Evolutionary conservation across 2,888 invertebrate species (phyloP), one percentile per base, ranked within the genome.

Genomic region (Metallyticus violacea): DNA sequence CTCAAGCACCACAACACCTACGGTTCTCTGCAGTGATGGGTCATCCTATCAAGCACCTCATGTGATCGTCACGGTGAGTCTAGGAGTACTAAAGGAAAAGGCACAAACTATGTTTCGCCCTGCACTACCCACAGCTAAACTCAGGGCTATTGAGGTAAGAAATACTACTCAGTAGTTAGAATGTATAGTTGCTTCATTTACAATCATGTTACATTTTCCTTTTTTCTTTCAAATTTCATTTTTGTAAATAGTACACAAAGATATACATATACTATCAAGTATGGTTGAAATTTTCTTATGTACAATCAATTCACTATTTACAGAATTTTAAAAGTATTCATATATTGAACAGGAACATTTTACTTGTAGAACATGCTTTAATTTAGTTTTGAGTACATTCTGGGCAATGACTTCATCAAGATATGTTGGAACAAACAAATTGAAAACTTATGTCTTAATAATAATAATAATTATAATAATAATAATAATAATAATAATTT

Each of bases 21-120:
- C 89, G 27, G 93, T 94, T 0, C 89, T 89, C 0, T 94, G 93
- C 88, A 90, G 90, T 27, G 94, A 95, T 89, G 94, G 94, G 0
- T 90, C 92, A 1, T 88, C 89, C 0, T 94, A 93, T 88, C 90
- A 89, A 27, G 95, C 95, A 0, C 94, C 94, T 89, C 94, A 94
- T 89, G 94, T 95, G 1, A 94, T 97, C 29, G 92, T 95, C 0
- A 96, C 96, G 0, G 92, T 94, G 0, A 95, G 96, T 0, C 90
- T 96, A 0, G 96, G 96, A 0, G 95, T 95, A 0, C 91, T 96
- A n/a, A 96, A 96, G 90, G 93, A 93, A 26, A 91, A 93, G 86
- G 91, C 93, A 86, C 88, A 91, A 9, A 90, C 90, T 0, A 88
- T 95, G 28, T 96, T 96, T 89, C 89, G 91, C 5, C 95, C 95